Conservation (phyloP, 2,888 invertebrate species). For the Leptopilina drosophilae region DNA sequence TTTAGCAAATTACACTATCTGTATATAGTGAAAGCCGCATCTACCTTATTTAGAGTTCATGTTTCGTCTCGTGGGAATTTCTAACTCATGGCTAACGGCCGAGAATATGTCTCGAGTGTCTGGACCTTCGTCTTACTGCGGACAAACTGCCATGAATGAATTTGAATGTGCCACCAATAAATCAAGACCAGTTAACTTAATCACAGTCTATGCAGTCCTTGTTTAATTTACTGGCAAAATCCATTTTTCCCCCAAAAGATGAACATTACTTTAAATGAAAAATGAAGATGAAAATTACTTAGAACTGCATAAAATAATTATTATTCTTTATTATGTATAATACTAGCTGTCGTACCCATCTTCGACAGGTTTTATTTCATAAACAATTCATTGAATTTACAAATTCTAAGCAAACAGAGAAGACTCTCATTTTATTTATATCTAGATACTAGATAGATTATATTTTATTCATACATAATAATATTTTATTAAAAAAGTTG, state of each 20-base stretch:
- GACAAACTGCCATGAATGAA: conserved; percentile 49
- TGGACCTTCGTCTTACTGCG: conserved; percentile 71
- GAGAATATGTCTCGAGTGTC: conserved; percentile 71
- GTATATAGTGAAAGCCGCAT: conserved; percentile 55
- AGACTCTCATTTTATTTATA: no score
- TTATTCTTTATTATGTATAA: no score
- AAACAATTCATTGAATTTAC: no score
- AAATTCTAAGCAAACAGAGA: no score
- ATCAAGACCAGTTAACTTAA: conserved; percentile 62
- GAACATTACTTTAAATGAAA: background rate
- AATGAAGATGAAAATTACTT: background rate
- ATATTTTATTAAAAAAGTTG: no score
- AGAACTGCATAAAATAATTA: no score
- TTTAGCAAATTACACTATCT: conserved; percentile 43
- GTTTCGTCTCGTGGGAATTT: conserved; percentile 59
- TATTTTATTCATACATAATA: no score
- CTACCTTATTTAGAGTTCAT: conserved; percentile 66
- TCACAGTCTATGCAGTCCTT: conserved; percentile 45
- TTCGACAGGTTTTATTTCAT: no score
- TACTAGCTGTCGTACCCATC: no score
- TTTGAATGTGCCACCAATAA: conserved; percentile 51
- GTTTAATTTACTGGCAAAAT: background rate
- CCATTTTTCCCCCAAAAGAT: background rate
- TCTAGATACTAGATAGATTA: no score
- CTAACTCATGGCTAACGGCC: conserved; percentile 69